Evolutionary conservation across 2,888 invertebrate species (phyloP), one percentile per base, ranked within the genome.

Genomic region (Eristalis tenax): DNA sequence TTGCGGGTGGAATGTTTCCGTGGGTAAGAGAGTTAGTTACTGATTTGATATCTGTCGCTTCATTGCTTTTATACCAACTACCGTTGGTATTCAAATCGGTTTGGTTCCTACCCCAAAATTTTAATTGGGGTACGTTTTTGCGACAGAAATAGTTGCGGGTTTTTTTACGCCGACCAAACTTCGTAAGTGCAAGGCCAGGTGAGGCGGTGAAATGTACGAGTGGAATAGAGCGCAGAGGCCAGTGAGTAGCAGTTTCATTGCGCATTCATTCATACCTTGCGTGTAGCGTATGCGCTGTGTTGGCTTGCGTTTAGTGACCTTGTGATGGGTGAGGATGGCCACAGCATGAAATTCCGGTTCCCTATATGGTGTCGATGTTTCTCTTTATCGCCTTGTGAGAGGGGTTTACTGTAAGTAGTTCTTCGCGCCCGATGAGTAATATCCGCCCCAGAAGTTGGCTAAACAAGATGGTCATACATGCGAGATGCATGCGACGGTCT

Each of bases 1-100:
- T 35, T 50, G 18, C 43, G 71, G 63, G 71, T 71, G 76, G 66
- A 75, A 28, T 80, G 80, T 66, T 83, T 32, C 59, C 50, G 77
- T 71, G 59, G 66, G 66, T 73, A 81, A 81, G 71, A 85, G 71
- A 64, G 71, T 73, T 66, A 76, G 84, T 76, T 81, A 85, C 66
- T 85, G 84, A 81, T 73, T 76, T 59, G 50, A 71, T 73, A 63
- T 66, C 43, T 66, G 11, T 26, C 26, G 38, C 15, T 8, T 50
- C 66, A 40, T 1, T 26, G 63, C 65, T 81, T 81, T 59, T 75
- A 81, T 81, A 75, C 75, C 13, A 57, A 10, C 43, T 15, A 15
- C 22, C 35, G 10, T 18, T 43, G 28, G 23, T n/a, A 18, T 63
- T 35, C 63, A 38, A 69, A 75, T 69, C 38, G 50, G 11, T 18